phyloP scores from a whole-genome alignment of 2,888 invertebrate species.

The Urechis unicinctus region DNA sequence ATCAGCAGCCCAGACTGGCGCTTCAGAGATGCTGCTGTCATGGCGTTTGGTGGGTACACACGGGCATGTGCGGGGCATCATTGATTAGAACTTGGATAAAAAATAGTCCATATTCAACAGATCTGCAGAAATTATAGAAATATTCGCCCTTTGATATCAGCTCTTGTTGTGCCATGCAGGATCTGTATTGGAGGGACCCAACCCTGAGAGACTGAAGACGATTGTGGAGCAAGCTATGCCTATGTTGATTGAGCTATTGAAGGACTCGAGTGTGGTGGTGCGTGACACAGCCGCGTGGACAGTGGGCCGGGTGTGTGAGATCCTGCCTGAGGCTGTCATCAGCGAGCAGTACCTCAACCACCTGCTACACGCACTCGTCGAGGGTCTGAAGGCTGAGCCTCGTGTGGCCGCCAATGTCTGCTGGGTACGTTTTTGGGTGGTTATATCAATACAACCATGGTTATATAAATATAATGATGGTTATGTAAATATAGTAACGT shows the following conservation, averaged over 20 bases:
- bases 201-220: constrained; percentile 77
- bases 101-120: too few relatives aligned
- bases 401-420: constrained; percentile 96
- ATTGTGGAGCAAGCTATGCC: constrained; percentile 95
- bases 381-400: constrained; percentile 80
- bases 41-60: constrained; percentile 79
- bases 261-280: constrained; percentile 87
- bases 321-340: constrained; percentile 90
- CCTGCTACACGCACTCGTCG: constrained; percentile 57
- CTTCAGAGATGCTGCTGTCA: constrained; percentile 87
- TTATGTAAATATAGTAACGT: too few relatives aligned
- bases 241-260: constrained; percentile 88
- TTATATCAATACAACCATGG: too few relatives aligned
- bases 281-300: constrained; percentile 98
- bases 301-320: constrained; percentile 94
- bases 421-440: constrained; percentile 66
- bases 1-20: constrained; percentile 87
- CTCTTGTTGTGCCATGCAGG: too few relatives aligned
- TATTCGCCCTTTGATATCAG: too few relatives aligned
- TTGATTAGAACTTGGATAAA: too few relatives aligned
- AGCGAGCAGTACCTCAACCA: constrained; percentile 69
- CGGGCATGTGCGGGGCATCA: background rate
- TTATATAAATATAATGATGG: too few relatives aligned
- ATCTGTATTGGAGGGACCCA: constrained; percentile 82
- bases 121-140: too few relatives aligned